A percentile compares a stretch with the other conserved stretches of the same genome.
These are phyloP conservation scores for Agrypnia vestita DNA, from an alignment of 1,140 invertebrate genomes.

Conservation along the genomic window DNA sequence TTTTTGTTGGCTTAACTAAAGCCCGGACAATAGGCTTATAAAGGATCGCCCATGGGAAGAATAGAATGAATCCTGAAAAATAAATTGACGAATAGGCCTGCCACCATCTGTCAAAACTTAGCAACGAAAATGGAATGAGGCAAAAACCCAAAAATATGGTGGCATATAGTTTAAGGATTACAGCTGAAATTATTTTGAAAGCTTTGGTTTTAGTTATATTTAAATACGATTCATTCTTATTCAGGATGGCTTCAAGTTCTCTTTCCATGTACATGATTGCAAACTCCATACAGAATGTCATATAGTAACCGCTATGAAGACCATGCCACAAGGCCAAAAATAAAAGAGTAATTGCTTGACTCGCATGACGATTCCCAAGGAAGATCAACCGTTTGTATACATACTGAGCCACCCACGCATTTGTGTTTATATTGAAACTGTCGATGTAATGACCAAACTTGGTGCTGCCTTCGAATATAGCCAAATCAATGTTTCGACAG, in stretches of 20 bases:
- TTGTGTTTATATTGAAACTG: constrained; percentile 95
- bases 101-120: constrained; percentile 80
- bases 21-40: constrained; percentile 65
- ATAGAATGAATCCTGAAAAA: constrained; percentile 78
- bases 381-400: constrained; percentile 94
- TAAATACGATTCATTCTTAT: constrained; percentile 70
- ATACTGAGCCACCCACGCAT: constrained; percentile 93
- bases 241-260: constrained; percentile 76
- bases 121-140: constrained; percentile 84
- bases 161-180: constrained; percentile 83
- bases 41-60: constrained; percentile 75
- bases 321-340: constrained; percentile 97
- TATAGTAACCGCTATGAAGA: constrained; percentile 91
- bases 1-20: constrained; percentile 51
- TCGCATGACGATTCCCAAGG: constrained; percentile 87
- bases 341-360: constrained; percentile 85
- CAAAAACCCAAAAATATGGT: constrained; percentile 90
- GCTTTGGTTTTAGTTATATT: constrained; percentile 66
- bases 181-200: constrained; percentile 68
- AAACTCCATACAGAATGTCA: constrained; percentile 94
- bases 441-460: constrained; percentile 89
- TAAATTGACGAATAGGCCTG: constrained; percentile 76
- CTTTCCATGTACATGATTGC: constrained; percentile 90
- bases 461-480: constrained; percentile 83
- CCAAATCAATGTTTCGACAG: constrained; percentile 88